A percentile compares a stretch with the other conserved stretches of the same genome.
phyloP scores from a whole-genome alignment of 2,797 vertebrate genomes.

The Ptychadena robeensis region DNA sequence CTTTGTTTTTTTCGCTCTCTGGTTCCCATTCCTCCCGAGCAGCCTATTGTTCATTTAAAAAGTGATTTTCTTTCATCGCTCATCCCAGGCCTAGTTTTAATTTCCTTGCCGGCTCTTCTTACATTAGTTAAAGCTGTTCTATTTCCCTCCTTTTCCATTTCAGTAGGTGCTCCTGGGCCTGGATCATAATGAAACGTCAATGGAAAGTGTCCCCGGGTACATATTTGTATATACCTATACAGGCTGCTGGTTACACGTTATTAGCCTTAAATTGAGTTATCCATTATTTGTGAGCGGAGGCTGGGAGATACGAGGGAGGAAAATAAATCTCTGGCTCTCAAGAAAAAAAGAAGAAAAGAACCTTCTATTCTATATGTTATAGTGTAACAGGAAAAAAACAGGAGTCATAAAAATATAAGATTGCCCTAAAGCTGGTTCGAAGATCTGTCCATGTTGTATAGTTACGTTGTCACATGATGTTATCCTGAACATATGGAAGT shows the following conservation, averaged over 20 bases:
- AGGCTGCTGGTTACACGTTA: constrained; percentile 11
- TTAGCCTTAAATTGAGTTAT: constrained; percentile 21
- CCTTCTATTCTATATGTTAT: constrained; percentile 10
- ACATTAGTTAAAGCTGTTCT: constrained; percentile 51
- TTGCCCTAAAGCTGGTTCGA: too few species aligned
- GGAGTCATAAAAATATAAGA: neutral
- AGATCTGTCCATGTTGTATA: neutral
- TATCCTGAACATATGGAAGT: too few species aligned
- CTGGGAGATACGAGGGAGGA: neutral
- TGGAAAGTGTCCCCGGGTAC: constrained; percentile 10
- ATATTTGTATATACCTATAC: constrained; percentile 28
- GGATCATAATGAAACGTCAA: constrained; percentile 15
- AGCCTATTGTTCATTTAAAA: constrained; percentile 16
- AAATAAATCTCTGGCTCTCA: neutral
- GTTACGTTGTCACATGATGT: too few species aligned
- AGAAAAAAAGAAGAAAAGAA: neutral
- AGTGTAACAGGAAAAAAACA: neutral
- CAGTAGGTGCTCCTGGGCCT: neutral
- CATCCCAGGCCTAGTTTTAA: constrained; percentile 33
- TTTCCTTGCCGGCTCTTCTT: constrained; percentile 45
- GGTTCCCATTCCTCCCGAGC: neutral
- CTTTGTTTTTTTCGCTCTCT: constrained; percentile 1
- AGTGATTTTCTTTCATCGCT: constrained; percentile 45
- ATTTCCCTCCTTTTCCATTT: constrained; percentile 36
- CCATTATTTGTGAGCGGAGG: constrained; percentile 19